These are phyloP conservation scores for Miichthys miiuy DNA, from an alignment of 2,797 vertebrate species.

Conservation along the genomic window DNA sequence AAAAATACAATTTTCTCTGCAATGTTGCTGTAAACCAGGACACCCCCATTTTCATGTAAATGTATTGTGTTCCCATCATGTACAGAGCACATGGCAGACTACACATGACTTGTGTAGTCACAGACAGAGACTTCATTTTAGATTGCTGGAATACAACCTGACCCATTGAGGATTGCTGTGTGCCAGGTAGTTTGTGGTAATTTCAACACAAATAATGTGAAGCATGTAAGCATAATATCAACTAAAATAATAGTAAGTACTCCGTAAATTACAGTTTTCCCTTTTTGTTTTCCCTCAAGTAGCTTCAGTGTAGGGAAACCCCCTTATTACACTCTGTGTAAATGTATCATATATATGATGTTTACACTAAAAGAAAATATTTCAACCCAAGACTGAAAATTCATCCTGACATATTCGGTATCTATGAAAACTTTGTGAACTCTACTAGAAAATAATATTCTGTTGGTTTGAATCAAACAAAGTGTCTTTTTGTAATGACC, in stretches of 20 bases:
- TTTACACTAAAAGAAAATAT: background rate
- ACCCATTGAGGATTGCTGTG: background rate
- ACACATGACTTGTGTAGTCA: background rate
- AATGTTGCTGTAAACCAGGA: too few relatives aligned
- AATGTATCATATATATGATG: background rate
- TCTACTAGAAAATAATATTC: background rate
- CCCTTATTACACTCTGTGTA: background rate
- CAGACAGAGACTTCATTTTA: background rate
- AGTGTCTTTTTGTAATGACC: constrained; percentile 1
- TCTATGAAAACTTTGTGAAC: background rate
- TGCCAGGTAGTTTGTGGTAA: background rate
- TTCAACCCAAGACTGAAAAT: background rate
- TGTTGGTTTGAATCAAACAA: background rate
- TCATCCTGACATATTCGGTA: background rate
- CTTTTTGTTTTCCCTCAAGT: background rate
- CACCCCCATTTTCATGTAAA: background rate
- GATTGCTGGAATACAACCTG: background rate
- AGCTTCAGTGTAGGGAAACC: background rate
- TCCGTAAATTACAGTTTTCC: background rate
- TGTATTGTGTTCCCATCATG: constrained; percentile 6
- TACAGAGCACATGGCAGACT: background rate
- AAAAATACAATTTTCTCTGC: too few relatives aligned
- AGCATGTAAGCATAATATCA: background rate
- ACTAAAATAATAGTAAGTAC: background rate
- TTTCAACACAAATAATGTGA: background rate